Evolutionary conservation across 2,888 invertebrate genomes (phyloP), one percentile per base, ranked within the genome.

Genomic region (Tiphia femorata): DNA sequence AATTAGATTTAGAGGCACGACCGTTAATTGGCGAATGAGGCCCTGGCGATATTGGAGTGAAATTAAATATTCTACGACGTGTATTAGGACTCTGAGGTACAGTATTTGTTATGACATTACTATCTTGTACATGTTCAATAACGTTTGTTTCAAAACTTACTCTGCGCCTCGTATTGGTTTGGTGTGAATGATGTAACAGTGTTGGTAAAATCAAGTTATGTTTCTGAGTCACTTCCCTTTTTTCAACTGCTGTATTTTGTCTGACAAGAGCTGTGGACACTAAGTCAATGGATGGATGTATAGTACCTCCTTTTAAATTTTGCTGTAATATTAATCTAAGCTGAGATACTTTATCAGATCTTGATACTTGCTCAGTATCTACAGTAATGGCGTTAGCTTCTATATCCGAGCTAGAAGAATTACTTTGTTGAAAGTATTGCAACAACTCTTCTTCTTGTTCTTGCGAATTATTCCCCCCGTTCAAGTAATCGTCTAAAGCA

Each of bases 41-140:
- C n/a, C 90, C 90, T 6, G 93, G 93, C 27, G 94, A 93, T 76
- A 95, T 95, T 0, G 95, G 95, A 23, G 92, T 92, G 76, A 95
- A 95, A 81, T 91, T 93, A 79, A 93, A 95, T 77, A 92, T 91
- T 78, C 92, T 90, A 41, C 92, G 88, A 59, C 91, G 87, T 37
- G 92, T 90, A 61, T 92, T 93, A 7, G 92, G 92, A 84, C 92
- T 92, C 63, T 91, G 90, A 1, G 91, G 91, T 47, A 91, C 89
- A 37, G 83, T 81, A 37, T 76, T 77, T 2, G 65, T 51, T 17
- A 67, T 54, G 41, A 79, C 83, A 19, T 76, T 72, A 7, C 72
- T 49, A 21, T 77, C 75, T 10, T 84, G 81, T 1, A 62, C 54
- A 20, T 80, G 80, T 37, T 81, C 80, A 19, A 80, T 63, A 2